A percentile compares a stretch with the other conserved stretches of the same genome.
These are phyloP conservation scores for Novumbra hubbsi DNA, from an alignment of 2,797 vertebrate species.

Conservation along the genomic window DNA sequence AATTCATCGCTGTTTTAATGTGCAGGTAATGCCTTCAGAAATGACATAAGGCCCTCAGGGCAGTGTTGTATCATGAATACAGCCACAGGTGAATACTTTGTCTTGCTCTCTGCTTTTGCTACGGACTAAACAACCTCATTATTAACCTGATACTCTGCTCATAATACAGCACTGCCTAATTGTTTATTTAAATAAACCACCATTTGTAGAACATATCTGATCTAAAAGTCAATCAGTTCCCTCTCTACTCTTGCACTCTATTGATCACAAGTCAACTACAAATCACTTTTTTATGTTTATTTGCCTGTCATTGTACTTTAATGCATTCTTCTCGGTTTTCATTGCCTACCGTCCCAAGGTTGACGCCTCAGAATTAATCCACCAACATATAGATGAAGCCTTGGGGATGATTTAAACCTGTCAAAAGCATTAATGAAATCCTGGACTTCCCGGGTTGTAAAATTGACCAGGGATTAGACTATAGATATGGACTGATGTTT, in stretches of 20 bases:
- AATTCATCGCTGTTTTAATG: no score
- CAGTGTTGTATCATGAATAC: no score
- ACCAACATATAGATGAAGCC: constrained; percentile 50
- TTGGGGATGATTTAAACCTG: constrained; percentile 43
- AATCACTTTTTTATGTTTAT: constrained; percentile 43
- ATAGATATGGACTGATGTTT: constrained; percentile 19
- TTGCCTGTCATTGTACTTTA: constrained; percentile 34
- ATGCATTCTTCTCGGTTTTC: constrained; percentile 29
- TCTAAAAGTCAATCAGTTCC: background rate
- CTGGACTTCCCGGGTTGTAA: constrained; percentile 24
- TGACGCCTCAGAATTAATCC: constrained; percentile 40
- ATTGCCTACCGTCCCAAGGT: constrained; percentile 28
- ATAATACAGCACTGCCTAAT: no score
- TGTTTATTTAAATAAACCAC: no score
- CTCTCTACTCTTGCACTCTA: background rate
- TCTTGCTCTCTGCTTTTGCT: no score
- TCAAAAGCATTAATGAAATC: constrained; percentile 46
- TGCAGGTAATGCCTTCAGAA: no score
- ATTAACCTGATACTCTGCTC: no score
- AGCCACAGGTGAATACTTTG: no score
- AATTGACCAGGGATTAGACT: background rate
- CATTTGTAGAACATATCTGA: background rate
- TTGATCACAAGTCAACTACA: constrained; percentile 1
- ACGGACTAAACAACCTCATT: no score
- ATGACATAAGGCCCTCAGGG: no score